Conservation (phyloP, 2,113 vertebrate species). For the Stercorarius parasiticus region DNA sequence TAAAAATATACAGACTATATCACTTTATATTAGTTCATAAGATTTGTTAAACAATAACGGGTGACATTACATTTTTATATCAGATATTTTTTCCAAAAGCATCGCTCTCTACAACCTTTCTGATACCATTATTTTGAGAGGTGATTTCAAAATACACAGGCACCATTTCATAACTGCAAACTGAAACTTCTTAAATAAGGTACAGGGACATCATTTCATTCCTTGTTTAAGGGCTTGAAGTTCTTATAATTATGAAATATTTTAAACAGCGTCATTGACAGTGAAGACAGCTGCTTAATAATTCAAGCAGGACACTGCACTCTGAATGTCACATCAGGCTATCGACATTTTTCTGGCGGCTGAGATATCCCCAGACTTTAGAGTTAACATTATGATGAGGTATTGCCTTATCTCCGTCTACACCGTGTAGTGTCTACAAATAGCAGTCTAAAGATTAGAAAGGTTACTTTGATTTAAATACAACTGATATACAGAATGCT, state of each 20-base stretch:
- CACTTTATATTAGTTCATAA: neutral
- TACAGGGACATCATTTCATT: neutral
- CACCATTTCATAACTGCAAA: neutral
- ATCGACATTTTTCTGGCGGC: neutral
- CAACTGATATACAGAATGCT: slow-evolving; percentile 33
- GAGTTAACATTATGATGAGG: neutral
- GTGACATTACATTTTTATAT: neutral
- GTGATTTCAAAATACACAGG: neutral
- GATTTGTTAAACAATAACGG: neutral
- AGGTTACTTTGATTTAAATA: slow-evolving; percentile 51
- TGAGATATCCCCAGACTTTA: neutral
- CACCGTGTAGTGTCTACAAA: neutral
- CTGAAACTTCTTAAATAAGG: neutral
- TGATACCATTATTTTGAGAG: neutral
- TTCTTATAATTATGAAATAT: neutral
- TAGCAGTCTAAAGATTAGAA: slow-evolving; percentile 28
- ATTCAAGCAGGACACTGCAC: neutral
- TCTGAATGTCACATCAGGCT: slow-evolving; percentile 4
- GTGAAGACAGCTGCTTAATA: neutral
- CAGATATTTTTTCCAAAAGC: neutral
- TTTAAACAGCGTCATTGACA: neutral
- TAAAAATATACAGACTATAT: neutral
- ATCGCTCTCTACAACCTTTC: too few relatives aligned
- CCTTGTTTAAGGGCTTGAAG: neutral
- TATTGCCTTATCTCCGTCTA: slow-evolving; percentile 5